These are phyloP conservation scores for Platycnemis pennipes DNA, from an alignment of 2,888 invertebrate species.

Conservation along the genomic window DNA sequence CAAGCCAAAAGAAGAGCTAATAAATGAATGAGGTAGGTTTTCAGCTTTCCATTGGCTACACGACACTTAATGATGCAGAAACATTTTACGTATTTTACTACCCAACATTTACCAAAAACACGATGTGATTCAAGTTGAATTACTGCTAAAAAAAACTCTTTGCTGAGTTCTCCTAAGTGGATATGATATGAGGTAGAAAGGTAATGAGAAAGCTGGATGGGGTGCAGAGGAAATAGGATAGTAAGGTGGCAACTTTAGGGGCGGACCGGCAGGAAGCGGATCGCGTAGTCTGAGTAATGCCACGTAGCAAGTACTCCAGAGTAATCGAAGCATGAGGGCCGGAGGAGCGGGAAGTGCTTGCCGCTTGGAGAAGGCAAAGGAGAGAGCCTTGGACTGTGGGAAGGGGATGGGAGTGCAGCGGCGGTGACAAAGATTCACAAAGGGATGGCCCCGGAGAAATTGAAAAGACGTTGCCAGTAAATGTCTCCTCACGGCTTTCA, in stretches of 20 bases:
- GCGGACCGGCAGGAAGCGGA: not conserved
- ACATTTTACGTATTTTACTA: too few species aligned
- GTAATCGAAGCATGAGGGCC: not conserved
- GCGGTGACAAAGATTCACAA: not conserved
- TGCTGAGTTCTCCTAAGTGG: too few species aligned
- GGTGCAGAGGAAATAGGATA: not conserved
- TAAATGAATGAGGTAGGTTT: too few species aligned
- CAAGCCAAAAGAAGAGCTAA: too few species aligned
- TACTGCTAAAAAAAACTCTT: too few species aligned
- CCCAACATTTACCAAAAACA: too few species aligned
- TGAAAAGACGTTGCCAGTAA: not conserved
- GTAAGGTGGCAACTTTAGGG: too few species aligned
- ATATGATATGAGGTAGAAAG: too few species aligned
- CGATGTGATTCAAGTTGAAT: too few species aligned
- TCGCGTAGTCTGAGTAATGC: not conserved
- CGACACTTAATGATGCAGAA: too few species aligned
- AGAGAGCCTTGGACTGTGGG: not conserved
- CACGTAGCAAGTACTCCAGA: not conserved
- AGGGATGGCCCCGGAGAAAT: not conserved
- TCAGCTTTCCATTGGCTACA: too few species aligned
- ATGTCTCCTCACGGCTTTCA: not conserved
- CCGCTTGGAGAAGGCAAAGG: not conserved
- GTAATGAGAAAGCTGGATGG: not conserved
- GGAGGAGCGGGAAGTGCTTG: not conserved
- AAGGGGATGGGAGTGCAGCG: not conserved